Evolutionary conservation across 2,888 invertebrate species (phyloP), one percentile per base, ranked within the genome.

Genomic region (Xylota segnis): DNA sequence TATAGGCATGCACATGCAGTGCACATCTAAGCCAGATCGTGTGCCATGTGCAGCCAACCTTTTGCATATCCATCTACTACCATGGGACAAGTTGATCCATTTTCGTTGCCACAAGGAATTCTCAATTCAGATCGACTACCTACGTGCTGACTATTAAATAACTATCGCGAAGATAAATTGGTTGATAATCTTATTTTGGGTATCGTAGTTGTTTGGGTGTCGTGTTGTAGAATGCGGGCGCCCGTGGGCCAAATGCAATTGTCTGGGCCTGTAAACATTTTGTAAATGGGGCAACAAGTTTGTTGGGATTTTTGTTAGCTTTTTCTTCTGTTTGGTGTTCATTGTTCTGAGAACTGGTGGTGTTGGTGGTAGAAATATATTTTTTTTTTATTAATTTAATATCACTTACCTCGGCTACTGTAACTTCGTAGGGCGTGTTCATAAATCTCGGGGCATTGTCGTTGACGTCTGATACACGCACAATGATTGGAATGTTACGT

Each of bases 391-490:
- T 68, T 79, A 81, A 75, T 72, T 82, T 61, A 66, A 68, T 77
- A 86, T 81, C 82, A 91, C 93, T 94, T 93, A 97, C 97, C 95
- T 98, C 97, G 34, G 97, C 95, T 88, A 97, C 96, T 86, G 94
- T 95, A 77, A 96, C 95, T 92, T 96, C 95, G 91, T 97, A 97
- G 58, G 97, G 97, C 81, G 95, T 95, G 90, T 96, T 96, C 90
- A 96, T 94, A 93, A 98, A 97, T 90, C 95, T 94, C 32, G 97
- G 97, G 68, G 96, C 95, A 92, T 98, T 98, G 93, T 98, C 97
- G 91, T 98, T 97, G 91, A 97, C 95, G 93, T 98, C 97, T 43
- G 96, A 97, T 89, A 97, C 96, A 92, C 97, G 94, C 88, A 97
- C 97, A 91, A 97, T 97, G 89, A 97, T 95, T 75, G 97, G 97